These are phyloP conservation scores for Meghimatium bilineatum DNA, from an alignment of 2,888 invertebrate genomes.

Conservation along the genomic window DNA sequence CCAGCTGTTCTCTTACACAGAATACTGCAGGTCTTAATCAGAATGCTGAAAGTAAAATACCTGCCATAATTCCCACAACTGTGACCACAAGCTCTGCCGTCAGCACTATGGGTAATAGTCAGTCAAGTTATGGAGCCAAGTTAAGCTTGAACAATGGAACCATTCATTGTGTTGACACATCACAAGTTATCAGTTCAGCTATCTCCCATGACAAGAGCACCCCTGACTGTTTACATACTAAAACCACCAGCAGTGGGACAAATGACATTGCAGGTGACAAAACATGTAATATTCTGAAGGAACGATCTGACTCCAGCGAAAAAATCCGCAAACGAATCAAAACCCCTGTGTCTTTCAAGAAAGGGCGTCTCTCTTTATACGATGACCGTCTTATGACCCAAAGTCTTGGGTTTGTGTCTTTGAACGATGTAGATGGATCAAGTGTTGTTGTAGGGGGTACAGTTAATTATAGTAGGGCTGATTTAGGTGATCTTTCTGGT, in stretches of 20 bases:
- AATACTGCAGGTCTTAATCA: background rate
- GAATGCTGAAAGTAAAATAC: too few species aligned
- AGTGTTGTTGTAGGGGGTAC: background rate
- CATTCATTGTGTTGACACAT: background rate
- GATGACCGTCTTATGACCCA: constrained; percentile 90
- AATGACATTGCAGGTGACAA: constrained; percentile 12
- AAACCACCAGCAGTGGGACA: background rate
- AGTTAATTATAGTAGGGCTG: background rate
- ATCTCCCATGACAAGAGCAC: background rate
- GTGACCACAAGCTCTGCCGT: constrained; percentile 19
- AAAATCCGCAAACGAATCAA: constrained; percentile 67
- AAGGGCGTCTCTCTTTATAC: constrained; percentile 86
- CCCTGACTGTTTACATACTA: background rate
- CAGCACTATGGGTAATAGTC: background rate
- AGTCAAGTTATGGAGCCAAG: background rate
- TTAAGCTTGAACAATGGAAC: background rate
- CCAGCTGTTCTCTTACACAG: background rate
- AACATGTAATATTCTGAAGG: constrained; percentile 19
- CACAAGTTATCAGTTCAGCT: background rate
- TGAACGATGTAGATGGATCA: background rate
- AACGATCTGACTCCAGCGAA: constrained; percentile 54
- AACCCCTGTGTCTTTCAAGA: constrained; percentile 68
- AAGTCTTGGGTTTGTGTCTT: constrained; percentile 42
- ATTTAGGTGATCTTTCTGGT: background rate
- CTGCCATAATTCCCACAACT: background rate